Conservation (phyloP, 2,797 vertebrate species). For the Bradypodion pumilum region DNA sequence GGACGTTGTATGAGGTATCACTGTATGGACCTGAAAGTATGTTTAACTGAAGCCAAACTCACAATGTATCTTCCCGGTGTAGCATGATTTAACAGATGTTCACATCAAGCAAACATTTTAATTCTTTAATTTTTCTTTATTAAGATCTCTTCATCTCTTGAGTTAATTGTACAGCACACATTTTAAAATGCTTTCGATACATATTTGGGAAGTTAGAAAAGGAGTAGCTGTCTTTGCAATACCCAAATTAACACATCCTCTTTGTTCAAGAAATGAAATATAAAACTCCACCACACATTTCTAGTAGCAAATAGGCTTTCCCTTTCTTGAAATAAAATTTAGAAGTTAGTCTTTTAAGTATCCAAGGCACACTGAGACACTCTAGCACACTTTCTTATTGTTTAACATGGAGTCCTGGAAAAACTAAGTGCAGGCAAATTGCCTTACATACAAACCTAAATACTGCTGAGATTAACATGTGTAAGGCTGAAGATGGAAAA, state of each 20-base stretch:
- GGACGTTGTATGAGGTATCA: no score
- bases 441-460: background rate
- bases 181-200: slow-evolving; percentile 54
- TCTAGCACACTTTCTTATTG: slow-evolving; percentile 16
- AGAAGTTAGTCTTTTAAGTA: no score
- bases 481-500: background rate
- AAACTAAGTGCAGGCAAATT: slow-evolving; percentile 50
- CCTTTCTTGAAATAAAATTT: slow-evolving; percentile 23
- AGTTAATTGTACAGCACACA: slow-evolving; percentile 60
- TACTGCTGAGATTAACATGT: slow-evolving; percentile 12
- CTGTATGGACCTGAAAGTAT: background rate
- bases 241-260: slow-evolving; percentile 38
- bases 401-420: slow-evolving; percentile 45
- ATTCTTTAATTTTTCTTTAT: slow-evolving; percentile 41
- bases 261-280: slow-evolving; percentile 24
- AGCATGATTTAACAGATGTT: slow-evolving; percentile 35
- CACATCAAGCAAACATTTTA: slow-evolving; percentile 42
- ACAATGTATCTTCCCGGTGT: no score
- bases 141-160: slow-evolving; percentile 2
- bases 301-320: slow-evolving; percentile 58
- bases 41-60: background rate
- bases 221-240: slow-evolving; percentile 38
- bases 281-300: slow-evolving; percentile 38
- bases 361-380: slow-evolving; percentile 62
- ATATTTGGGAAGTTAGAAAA: slow-evolving; percentile 51